Evolutionary conservation across 2,797 vertebrate genomes (phyloP), one percentile per base, ranked within the genome.

Genomic region (Acanthiza pusilla): DNA sequence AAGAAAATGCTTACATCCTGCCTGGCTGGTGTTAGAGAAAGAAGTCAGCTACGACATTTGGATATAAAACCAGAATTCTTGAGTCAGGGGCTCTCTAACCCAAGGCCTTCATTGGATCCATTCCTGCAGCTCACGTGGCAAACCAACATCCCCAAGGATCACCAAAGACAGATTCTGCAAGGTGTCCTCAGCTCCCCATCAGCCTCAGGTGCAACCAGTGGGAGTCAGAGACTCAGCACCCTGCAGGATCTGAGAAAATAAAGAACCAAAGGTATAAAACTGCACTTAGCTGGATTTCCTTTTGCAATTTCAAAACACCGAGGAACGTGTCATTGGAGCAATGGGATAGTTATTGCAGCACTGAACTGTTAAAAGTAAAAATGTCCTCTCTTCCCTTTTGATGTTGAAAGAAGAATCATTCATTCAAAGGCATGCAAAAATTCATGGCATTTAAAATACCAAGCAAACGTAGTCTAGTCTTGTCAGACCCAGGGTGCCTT

Each of bases 391-490:
- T 79, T 67, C 90, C 58, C 47, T 77, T 96, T 89, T 92, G 95
- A 96, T 80, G 76, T 92, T 81, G 74, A 84, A 93, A 96, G 91
- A 93, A 85, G 72, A 94, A 81, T 67, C 85, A 85, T 89, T 91
- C 75, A 95, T 87, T 94, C 88, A 92, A 96, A 96, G 91, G 82
- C 90, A 92, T 65, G 32, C 55, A 96, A 96, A 97, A 96, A 91
- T 96, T 80, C 72, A 79, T 86, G 96, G 94, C 94, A 96, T 97
- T 96, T 97, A 95, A 94, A 97, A 89, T 74, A 85, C 75, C 68
- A 92, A 96, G 93, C 85, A 88, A 96, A 93, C 4, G 82, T 13
- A 86, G 93, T 92, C 89, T 74, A 72, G 89, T 94, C 91, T 94
- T 95, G 85, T 88, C 62, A 89, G 93, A 94, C 71, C 63, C 25